phyloP scores from a whole-genome alignment of 2,113 vertebrate species.

The Malurus melanocephalus region DNA sequence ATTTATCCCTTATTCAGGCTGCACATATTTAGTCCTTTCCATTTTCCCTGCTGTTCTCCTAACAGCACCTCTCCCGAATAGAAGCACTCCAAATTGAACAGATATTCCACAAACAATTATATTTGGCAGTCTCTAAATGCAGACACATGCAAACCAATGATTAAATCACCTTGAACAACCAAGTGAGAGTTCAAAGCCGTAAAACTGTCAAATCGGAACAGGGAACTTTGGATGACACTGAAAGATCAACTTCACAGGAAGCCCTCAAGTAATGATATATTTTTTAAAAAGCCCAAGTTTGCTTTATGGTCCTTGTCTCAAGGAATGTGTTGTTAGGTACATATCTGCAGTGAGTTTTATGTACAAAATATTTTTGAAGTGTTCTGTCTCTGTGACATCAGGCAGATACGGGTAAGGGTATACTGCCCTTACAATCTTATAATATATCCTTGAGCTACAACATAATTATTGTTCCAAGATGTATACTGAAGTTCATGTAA shows the following conservation, averaged over 20 bases:
- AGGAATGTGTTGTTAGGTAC: not conserved
- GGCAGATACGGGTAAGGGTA: not conserved
- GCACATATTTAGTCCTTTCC: not conserved
- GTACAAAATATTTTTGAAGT: not conserved
- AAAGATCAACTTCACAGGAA: constrained; percentile 35
- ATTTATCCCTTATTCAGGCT: not conserved
- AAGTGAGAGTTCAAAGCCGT: constrained; percentile 44
- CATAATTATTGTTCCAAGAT: not conserved
- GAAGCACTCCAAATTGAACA: not conserved
- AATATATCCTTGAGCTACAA: not conserved
- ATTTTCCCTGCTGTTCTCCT: not conserved
- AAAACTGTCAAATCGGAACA: constrained; percentile 31
- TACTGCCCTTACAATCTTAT: not conserved
- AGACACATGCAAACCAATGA: constrained; percentile 19
- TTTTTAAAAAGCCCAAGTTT: not conserved
- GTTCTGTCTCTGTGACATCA: not conserved
- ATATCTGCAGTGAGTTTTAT: not conserved
- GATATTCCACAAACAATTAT: not conserved
- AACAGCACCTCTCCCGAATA: not conserved
- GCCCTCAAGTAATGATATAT: not conserved
- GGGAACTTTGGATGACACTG: constrained; percentile 55
- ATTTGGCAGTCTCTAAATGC: constrained; percentile 1
- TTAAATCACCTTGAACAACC: constrained; percentile 55
- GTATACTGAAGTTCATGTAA: not conserved
- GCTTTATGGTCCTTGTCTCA: not conserved